Conservation (phyloP, 2,113 vertebrate species). For the Psephotus haematonotus region DNA sequence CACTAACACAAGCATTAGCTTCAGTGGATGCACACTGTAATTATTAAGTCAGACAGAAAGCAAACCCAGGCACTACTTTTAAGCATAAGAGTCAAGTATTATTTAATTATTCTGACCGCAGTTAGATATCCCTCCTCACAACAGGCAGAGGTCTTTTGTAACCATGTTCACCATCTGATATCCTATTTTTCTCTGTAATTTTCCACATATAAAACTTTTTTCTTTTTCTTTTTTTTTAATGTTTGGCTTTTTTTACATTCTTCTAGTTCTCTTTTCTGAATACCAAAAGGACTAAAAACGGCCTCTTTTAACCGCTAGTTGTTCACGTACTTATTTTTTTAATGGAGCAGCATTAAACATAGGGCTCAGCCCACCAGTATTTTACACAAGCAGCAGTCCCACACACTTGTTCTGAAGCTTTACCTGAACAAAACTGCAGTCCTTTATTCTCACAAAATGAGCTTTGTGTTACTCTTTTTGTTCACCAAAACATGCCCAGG, state of each 20-base stretch:
- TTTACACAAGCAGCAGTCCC: not conserved
- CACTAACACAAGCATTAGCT: not conserved
- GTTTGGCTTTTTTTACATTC: not conserved
- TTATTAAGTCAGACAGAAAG: not conserved
- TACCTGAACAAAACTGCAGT: not conserved
- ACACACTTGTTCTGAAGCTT: not conserved
- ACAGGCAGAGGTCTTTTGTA: not conserved
- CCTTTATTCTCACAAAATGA: not conserved
- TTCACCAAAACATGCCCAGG: not conserved
- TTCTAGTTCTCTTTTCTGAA: constrained; percentile 2
- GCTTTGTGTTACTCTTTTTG: not conserved
- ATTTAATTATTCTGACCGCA: not conserved
- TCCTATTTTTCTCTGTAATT: not conserved
- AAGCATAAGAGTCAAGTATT: not conserved
- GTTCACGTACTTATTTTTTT: not conserved
- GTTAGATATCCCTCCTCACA: not conserved
- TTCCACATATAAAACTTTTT: not conserved
- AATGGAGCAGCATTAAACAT: not conserved
- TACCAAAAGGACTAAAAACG: not conserved
- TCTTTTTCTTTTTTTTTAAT: not conserved
- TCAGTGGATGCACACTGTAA: not conserved
- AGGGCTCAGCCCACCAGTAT: not conserved
- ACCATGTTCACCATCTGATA: not conserved
- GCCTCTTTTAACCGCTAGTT: not conserved
- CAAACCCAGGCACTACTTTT: not conserved